Evolutionary conservation across 2,888 invertebrate species (phyloP).

Genomic region (Alentia gelatinosa): DNA sequence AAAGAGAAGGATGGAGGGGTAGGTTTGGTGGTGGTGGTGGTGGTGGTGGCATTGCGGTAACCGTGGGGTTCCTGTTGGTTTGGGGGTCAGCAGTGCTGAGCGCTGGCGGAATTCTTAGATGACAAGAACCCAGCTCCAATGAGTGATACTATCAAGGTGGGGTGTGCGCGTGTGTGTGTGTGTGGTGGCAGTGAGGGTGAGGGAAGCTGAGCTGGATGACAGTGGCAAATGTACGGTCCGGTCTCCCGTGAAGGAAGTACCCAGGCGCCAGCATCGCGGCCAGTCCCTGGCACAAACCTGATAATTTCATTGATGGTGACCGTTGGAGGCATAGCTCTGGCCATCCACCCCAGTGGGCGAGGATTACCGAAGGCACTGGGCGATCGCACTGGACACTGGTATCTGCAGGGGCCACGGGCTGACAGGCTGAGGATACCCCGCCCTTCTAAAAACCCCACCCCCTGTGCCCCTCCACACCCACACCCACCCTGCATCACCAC

Average conservation of each 20-base stretch:
- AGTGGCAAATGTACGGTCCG: too few relatives aligned
- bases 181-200: neutral
- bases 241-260: neutral
- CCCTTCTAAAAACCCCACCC: neutral
- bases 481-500: neutral
- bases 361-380: neutral
- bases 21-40: too few relatives aligned
- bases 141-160: slow-evolving; percentile 36
- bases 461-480: neutral
- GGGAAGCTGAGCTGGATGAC: neutral
- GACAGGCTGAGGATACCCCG: neutral
- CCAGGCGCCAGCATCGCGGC: neutral
- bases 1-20: too few relatives aligned
- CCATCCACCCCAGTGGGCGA: neutral
- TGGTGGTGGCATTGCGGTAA: too few relatives aligned
- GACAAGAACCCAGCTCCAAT: slow-evolving; percentile 30
- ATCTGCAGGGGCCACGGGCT: neutral
- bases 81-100: too few relatives aligned
- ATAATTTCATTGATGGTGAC: slow-evolving; percentile 48
- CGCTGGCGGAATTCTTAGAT: slow-evolving; percentile 17
- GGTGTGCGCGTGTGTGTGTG: neutral
- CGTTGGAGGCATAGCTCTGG: neutral
- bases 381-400: neutral
- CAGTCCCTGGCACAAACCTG: slow-evolving; percentile 38
- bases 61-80: too few relatives aligned